These are phyloP conservation scores for Megalopta genalis DNA, from an alignment of 1,140 invertebrate species.

Conservation along the genomic window DNA sequence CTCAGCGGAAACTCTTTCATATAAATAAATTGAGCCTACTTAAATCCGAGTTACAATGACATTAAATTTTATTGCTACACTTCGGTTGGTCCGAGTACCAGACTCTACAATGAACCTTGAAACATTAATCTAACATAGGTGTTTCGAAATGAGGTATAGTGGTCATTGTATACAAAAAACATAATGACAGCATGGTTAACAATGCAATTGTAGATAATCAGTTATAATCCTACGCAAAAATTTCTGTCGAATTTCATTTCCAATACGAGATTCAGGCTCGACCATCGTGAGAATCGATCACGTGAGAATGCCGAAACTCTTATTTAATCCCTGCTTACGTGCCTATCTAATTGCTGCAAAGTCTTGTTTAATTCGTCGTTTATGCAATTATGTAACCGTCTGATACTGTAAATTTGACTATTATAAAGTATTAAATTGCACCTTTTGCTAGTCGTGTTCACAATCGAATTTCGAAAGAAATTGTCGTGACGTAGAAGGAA, in stretches of 20 bases:
- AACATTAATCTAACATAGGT: constrained; percentile 22
- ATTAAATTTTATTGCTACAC: constrained; percentile 54
- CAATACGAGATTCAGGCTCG: constrained; percentile 1
- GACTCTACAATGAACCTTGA: constrained; percentile 49
- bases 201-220: constrained; percentile 21
- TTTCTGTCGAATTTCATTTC: neutral
- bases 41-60: constrained; percentile 58
- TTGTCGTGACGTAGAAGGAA: constrained; percentile 2
- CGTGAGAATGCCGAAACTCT: constrained; percentile 2
- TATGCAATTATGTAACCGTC: constrained; percentile 12
- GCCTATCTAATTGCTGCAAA: constrained; percentile 14
- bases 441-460: constrained; percentile 1
- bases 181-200: constrained; percentile 11
- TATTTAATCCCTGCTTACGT: constrained; percentile 9
- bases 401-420: constrained; percentile 27
- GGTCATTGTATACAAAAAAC: constrained; percentile 45
- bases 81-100: constrained; percentile 50
- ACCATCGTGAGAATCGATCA: constrained; percentile 13
- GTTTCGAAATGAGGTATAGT: constrained; percentile 33
- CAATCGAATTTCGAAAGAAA: neutral
- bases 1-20: constrained; percentile 18
- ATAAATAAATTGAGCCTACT: constrained; percentile 71
- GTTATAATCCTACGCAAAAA: constrained; percentile 22
- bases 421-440: constrained; percentile 13
- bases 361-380: constrained; percentile 16